Evolutionary conservation across 1,140 invertebrate genomes (phyloP).

Genomic region (Coptotermes formosanus): DNA sequence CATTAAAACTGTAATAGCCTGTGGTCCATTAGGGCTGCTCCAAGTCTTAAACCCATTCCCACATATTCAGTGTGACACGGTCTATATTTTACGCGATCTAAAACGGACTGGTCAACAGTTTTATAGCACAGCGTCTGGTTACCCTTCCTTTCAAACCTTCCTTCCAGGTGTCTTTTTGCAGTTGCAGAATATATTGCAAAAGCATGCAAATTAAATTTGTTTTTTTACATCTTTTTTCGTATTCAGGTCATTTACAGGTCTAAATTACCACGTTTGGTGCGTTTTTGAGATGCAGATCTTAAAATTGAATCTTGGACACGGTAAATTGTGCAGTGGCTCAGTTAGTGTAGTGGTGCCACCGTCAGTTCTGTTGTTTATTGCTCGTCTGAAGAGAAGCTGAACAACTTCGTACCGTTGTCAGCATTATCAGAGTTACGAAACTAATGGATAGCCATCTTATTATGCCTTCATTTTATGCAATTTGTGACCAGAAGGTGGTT

Average conservation of each 20-base stretch:
- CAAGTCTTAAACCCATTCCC: neutral
- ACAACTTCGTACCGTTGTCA: no score
- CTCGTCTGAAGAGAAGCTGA: no score
- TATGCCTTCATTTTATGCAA: no score
- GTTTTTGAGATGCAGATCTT: no score
- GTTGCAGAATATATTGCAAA: neutral
- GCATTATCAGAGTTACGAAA: no score
- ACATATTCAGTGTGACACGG: neutral
- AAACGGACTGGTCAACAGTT: neutral
- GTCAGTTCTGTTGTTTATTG: no score
- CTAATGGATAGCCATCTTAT: no score
- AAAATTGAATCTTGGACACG: no score
- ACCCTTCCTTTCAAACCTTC: neutral
- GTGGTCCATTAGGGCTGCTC: neutral
- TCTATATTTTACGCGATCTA: neutral
- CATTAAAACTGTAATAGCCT: no score
- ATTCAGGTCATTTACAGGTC: neutral
- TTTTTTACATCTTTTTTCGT: neutral
- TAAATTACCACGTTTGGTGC: neutral
- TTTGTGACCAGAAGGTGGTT: no score
- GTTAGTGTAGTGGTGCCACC: no score
- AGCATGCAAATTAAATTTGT: neutral
- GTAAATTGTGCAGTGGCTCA: no score
- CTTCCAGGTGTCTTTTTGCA: neutral
- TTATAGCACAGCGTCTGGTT: neutral